phyloP scores from a whole-genome alignment of 2,797 vertebrate genomes.

The Chelonia mydas region DNA sequence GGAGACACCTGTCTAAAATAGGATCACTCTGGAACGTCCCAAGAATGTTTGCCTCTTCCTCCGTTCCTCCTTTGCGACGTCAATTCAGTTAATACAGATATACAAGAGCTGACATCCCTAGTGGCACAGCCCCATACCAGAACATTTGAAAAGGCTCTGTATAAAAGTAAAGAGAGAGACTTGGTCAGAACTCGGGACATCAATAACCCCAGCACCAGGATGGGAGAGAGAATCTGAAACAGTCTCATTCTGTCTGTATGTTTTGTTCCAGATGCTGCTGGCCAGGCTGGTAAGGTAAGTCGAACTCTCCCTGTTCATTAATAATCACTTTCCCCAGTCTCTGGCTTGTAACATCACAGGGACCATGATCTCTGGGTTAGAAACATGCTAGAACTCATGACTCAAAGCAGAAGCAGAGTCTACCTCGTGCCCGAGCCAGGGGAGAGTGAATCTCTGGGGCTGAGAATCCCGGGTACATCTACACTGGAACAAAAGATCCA shows the following conservation, averaged over 20 bases:
- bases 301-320: background rate
- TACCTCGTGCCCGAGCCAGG: background rate
- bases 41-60: too few relatives aligned
- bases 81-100: too few relatives aligned
- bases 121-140: too few relatives aligned
- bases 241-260: background rate
- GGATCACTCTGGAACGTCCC: too few relatives aligned
- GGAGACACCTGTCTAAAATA: too few relatives aligned
- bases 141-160: too few relatives aligned
- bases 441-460: background rate
- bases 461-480: background rate
- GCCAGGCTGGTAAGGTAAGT: background rate
- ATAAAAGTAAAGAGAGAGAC: too few relatives aligned
- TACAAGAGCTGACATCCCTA: too few relatives aligned
- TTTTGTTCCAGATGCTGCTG: background rate
- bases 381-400: background rate
- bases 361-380: background rate
- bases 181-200: too few relatives aligned
- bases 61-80: too few relatives aligned
- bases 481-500: background rate
- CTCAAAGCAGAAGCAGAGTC: background rate
- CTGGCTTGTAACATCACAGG: background rate
- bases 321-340: background rate
- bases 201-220: too few relatives aligned
- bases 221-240: too few relatives aligned